Evolutionary conservation across 2,113 vertebrate genomes (phyloP), one percentile per base, ranked within the genome.

Genomic region (Paratilapia polleni): DNA sequence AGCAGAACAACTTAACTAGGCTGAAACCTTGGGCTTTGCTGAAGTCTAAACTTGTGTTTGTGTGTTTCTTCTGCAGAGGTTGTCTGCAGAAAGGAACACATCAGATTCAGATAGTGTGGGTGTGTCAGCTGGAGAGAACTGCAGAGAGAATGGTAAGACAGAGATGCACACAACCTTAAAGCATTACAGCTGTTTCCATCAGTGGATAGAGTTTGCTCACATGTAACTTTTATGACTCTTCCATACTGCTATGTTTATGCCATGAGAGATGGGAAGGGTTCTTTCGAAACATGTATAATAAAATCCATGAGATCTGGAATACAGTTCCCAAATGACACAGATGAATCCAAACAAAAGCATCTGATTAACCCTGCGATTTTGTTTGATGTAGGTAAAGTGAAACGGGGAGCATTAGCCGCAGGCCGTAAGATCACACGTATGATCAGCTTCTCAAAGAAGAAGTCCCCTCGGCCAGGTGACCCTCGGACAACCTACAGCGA

Each of bases 371-470:
- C 10, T 1, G 52, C 7, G 1, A 4, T 31, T 31, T 28, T 63
- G 2, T 68, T 24, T 54, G 2, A 19, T 88, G 15, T 79, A 98
- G 98, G 96, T 9, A 99, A 97, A 88, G 96, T 95, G 85, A 99
- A 98, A 92, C 97, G 96, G 60, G 96, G 97, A 0, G 96, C 97
- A 43, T 96, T 99, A 1, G 97, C 97, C 0, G 98, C 98, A 0
- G 98, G 98, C 26, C 97, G 97, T 61, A 99, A 99, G 92, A 99
- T 99, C 94, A 99, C 97, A 19, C 97, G 97, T 13, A 99, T 99
- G 92, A 99, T 99, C 93, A 97, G 97, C 90, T 99, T 99, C 93
- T 98, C 98, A 73, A 99, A 98, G 92, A 99, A 98, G 93, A 99
- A 99, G 89, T 88, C 95, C 1, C 94, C 94, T 5, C 88, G 94